Evolutionary conservation across 1,140 invertebrate genomes (phyloP), one percentile per base, ranked within the genome.

Genomic region (Aricia agestis): DNA sequence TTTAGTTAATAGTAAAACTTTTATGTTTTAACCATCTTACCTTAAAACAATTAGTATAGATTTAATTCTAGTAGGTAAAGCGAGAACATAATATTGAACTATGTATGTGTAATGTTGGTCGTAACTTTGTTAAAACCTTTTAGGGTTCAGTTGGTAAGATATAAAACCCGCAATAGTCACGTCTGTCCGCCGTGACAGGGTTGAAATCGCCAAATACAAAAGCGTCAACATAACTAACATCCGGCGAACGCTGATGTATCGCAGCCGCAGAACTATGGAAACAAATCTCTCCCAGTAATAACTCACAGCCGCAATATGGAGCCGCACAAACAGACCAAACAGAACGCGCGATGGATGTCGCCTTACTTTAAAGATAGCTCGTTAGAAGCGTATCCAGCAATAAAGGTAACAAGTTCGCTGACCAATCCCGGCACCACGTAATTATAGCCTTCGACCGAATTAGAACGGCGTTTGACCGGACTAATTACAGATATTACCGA

Each of bases 241-340:
- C 85, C 88, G 85, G 82, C 79, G 78, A 84, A 86, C 81, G 81
- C 77, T 90, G 88, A 91, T 87, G 80, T 81, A 91, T 89, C 79
- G 86, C 84, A 77, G 84, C 87, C 86, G 83, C 89, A 86, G 82
- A 85, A 87, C 89, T 89, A 89, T 87, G 85, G 85, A 87, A 89
- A 89, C 89, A 90, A 90, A 90, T 91, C 87, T 91, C 87, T 84
- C 82, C 75, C 74, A 71, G 78, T 78, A 85, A 91, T 89, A 87
- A 91, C 89, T 91, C 87, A 91, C 84, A 81, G 79, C 80, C 83
- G 86, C 87, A 87, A 87, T 91, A 88, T 89, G 82, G 84, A 80
- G 78, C 73, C 84, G 78, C 86, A 89, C 85, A 85, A 84, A 87
- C 81, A 79, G 80, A 81, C 82, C 80, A 80, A 85, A 82, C 80